Conservation (phyloP, 53 echinoderm and acorn worm species). For the Glandiceps talaboti region DNA sequence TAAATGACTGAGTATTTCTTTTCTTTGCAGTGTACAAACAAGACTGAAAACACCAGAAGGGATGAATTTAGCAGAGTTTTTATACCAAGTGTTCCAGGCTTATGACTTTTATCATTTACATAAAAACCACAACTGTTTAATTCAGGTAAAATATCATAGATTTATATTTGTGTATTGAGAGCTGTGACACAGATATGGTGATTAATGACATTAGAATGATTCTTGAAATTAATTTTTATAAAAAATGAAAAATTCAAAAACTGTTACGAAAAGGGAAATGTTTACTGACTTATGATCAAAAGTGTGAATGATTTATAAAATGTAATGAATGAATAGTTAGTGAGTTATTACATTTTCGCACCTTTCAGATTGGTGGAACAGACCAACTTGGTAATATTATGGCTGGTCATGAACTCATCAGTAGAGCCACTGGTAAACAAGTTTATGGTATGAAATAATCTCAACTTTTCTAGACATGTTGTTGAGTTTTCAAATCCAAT, state of each 20-base stretch:
- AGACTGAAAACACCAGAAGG: slow-evolving; percentile 67
- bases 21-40: slow-evolving; percentile 45
- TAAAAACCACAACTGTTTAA: slow-evolving; percentile 42
- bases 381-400: slow-evolving; percentile 88
- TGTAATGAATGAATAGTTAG: too few relatives aligned
- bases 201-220: too few relatives aligned
- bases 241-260: too few relatives aligned
- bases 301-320: too few relatives aligned
- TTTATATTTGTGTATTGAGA: too few relatives aligned
- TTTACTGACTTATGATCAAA: not conserved
- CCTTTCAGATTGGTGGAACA: slow-evolving; percentile 66
- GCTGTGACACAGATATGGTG: too few relatives aligned
- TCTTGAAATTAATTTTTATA: too few relatives aligned
- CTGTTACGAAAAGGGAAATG: too few relatives aligned
- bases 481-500: too few relatives aligned
- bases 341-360: too few relatives aligned
- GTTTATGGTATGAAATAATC: slow-evolving; percentile 73
- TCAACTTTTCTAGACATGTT: too few relatives aligned
- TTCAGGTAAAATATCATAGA: slow-evolving; percentile 71
- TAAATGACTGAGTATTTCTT: too few relatives aligned
- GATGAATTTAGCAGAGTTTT: slow-evolving; percentile 80
- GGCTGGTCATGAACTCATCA: slow-evolving; percentile 82
- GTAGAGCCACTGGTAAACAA: slow-evolving; percentile 52
- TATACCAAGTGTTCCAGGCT: slow-evolving; percentile 83
- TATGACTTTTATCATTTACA: slow-evolving; percentile 84